Base-by-base conservation (phyloP, 2,113 vertebrate genomes). In the Lepidothrix coronata region DNA sequence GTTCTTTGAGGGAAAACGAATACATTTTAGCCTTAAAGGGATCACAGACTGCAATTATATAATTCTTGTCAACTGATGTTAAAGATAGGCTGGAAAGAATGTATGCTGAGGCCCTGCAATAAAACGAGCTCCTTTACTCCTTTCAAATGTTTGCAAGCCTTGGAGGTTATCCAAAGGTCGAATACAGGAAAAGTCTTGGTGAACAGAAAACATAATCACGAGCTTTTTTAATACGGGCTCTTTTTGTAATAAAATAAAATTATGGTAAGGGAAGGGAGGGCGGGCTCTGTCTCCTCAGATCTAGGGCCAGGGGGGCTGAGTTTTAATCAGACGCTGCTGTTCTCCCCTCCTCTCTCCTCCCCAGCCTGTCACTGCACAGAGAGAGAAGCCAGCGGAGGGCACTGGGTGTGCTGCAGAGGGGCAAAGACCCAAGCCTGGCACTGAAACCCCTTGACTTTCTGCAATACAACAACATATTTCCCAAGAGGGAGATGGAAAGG, bases 41-140 rank as follows among this genome's bases (percentile, higher is more conserved):
- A 99, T 99, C 98, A 98, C 98, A 99, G 98, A 97, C 98, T 98
- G 98, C 98, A 99, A 99, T 99, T 99, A 99, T 99, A 98, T 99
- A 98, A 99, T 98, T 99, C 98, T 98, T 98, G 98, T 99, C 98
- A 98, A 97, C 97, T 97, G 98, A 99, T 99, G 98, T 98, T 97
- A 97, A 98, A 95, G 98, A 99, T 99, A 98, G 98, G 96, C 54
- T 93, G 95, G 85, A 97, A 98, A 97, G 98, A 99, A 99, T 98
- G 98, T 97, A 95, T 96, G 96, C 96, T 97, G 96, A 94, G 97
- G 98, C 95, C 97, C 97, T 97, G 95, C 96, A 98, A 98, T 98
- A 98, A 98, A 98, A 98, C 48, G 96, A 97, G 98, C 98, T 98
- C 98, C 98, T 98, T 98, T 96, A 98, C 97, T 98, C 96, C 97